Conservation (phyloP, 2,888 invertebrate species). For the Eupeodes luniger region DNA sequence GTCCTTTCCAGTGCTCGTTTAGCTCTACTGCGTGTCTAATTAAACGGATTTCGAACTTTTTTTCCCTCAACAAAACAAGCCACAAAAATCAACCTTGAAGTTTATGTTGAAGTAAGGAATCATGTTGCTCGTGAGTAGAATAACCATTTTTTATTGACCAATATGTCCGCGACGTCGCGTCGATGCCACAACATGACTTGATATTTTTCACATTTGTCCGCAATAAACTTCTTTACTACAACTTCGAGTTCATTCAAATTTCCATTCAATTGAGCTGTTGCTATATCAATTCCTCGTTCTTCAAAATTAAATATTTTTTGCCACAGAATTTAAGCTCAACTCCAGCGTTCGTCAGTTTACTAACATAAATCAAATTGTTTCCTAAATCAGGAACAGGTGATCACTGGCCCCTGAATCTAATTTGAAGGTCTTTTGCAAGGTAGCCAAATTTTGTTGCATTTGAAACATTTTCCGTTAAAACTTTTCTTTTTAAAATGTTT, state of each 20-base stretch:
- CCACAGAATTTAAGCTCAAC: neutral
- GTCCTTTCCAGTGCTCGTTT: neutral
- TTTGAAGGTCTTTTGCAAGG: too few species aligned
- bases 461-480: neutral
- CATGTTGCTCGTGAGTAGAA: neutral
- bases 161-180: too few species aligned
- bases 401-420: too few species aligned
- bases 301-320: neutral
- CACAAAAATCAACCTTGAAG: neutral
- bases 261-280: neutral
- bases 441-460: too few species aligned
- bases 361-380: neutral
- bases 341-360: neutral
- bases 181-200: too few species aligned
- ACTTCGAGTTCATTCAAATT: neutral
- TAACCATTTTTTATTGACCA: neutral
- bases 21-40: slow-evolving; percentile 17
- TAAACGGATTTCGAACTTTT: too few species aligned
- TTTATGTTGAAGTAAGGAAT: neutral
- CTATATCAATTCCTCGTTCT: neutral
- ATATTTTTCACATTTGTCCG: too few species aligned
- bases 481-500: neutral
- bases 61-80: neutral
- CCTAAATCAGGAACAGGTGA: neutral
- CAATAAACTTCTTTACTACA: neutral